A percentile compares a stretch with the other conserved stretches of the same genome.
Evolutionary conservation across 2,797 vertebrate species (phyloP).

Genomic region (Nyctibius grandis): DNA sequence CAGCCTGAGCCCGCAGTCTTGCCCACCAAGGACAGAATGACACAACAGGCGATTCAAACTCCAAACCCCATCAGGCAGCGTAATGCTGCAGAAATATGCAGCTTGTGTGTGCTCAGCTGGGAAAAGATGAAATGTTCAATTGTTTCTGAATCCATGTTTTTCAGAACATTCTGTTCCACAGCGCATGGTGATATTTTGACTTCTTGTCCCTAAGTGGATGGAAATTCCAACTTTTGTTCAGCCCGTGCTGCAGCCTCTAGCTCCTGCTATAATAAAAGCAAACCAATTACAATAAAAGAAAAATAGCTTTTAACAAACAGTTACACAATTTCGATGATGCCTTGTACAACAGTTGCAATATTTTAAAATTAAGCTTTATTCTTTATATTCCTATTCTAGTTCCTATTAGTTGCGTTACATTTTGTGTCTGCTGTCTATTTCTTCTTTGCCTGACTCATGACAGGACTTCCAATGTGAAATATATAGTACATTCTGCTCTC

Average conservation of each 20-base stretch:
- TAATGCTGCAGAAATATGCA: background rate
- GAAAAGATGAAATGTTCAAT: background rate
- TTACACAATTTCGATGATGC: background rate
- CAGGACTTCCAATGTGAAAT: background rate
- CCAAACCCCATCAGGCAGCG: background rate
- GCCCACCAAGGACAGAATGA: background rate
- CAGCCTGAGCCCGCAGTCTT: accelerated
- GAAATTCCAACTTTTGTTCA: background rate
- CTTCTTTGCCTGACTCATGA: background rate
- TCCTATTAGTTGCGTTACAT: background rate
- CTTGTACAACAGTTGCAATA: background rate
- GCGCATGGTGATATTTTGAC: background rate
- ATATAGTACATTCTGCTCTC: background rate
- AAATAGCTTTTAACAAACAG: background rate
- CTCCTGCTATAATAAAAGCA: background rate
- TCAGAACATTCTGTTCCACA: background rate
- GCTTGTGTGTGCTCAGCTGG: background rate
- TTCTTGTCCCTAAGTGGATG: background rate
- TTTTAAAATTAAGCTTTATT: background rate
- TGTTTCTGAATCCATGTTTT: background rate
- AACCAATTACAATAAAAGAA: background rate
- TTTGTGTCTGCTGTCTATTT: background rate
- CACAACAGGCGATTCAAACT: background rate
- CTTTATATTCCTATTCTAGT: background rate
- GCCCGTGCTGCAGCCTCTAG: background rate